phyloP scores from a whole-genome alignment of 2,113 vertebrate species.

The Gnathonemus longibarbis region DNA sequence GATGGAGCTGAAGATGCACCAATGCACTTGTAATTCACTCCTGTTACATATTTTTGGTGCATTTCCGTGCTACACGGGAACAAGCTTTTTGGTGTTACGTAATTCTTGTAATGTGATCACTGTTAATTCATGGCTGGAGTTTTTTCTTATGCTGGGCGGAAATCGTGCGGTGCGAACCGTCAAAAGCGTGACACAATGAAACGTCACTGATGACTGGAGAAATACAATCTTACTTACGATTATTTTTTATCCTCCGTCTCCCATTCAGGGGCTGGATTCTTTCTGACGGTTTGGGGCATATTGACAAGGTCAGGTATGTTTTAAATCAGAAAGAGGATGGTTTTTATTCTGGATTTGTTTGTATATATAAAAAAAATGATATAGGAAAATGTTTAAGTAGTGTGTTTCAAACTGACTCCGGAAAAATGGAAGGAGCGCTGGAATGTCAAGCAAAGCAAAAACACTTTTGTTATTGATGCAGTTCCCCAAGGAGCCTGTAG shows the following conservation, averaged over 20 bases:
- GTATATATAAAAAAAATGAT: background rate
- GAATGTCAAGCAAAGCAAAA: background rate
- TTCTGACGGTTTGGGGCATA: background rate
- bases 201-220: background rate
- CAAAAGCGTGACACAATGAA: background rate
- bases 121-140: background rate
- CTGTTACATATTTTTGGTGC: background rate
- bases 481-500: background rate
- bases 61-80: background rate
- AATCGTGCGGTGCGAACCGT: background rate
- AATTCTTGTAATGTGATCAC: background rate
- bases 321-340: background rate
- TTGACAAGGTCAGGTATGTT: slow-evolving; percentile 16
- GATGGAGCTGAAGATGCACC: background rate
- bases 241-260: slow-evolving; percentile 27
- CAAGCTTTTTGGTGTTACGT: background rate
- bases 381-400: background rate
- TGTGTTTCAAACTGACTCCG: background rate
- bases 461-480: background rate
- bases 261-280: slow-evolving; percentile 4
- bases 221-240: background rate
- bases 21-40: background rate
- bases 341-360: background rate
- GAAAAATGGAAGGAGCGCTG: background rate
- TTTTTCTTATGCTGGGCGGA: background rate